Percentiles rank a stretch among this genome's conserved stretches.
phyloP scores from a whole-genome alignment of 2,797 vertebrate genomes.

The Xenopus petersii region DNA sequence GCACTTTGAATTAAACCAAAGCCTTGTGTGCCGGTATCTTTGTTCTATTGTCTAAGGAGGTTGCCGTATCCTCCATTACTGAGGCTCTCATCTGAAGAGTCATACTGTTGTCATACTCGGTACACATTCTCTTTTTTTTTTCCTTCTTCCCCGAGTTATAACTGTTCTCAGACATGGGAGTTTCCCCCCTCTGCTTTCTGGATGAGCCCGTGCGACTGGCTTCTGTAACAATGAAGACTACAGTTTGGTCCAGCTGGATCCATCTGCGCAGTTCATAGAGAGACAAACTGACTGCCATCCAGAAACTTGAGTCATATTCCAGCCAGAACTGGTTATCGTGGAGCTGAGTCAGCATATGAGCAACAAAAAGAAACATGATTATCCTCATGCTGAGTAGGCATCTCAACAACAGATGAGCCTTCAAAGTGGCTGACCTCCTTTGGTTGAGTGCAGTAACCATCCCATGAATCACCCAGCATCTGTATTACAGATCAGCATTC shows the following conservation, averaged over 20 bases:
- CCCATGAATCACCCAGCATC: not conserved
- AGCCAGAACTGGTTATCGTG: conserved; percentile 53
- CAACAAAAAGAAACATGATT: not conserved
- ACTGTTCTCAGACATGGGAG: conserved; percentile 1
- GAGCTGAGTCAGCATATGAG: conserved; percentile 60
- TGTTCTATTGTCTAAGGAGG: too few species aligned
- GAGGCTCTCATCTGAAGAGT: too few species aligned
- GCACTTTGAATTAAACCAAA: too few species aligned
- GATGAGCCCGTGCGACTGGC: conserved; percentile 20
- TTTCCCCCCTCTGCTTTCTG: not conserved
- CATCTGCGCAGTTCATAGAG: not conserved
- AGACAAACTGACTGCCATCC: conserved; percentile 49
- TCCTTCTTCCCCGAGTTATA: too few species aligned
- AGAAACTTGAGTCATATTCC: conserved; percentile 57
- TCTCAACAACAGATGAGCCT: too few species aligned
- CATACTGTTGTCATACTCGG: too few species aligned
- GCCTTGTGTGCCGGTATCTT: too few species aligned
- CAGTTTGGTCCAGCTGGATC: conserved; percentile 42
- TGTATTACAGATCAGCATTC: not conserved
- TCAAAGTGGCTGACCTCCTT: too few species aligned
- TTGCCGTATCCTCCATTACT: too few species aligned
- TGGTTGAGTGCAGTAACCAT: too few species aligned
- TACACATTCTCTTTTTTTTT: too few species aligned
- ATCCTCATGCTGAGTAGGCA: too few species aligned
- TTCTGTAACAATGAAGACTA: conserved; percentile 4